Base-by-base conservation (phyloP, 1,140 invertebrate species). In the Brachionus calyciflorus region DNA sequence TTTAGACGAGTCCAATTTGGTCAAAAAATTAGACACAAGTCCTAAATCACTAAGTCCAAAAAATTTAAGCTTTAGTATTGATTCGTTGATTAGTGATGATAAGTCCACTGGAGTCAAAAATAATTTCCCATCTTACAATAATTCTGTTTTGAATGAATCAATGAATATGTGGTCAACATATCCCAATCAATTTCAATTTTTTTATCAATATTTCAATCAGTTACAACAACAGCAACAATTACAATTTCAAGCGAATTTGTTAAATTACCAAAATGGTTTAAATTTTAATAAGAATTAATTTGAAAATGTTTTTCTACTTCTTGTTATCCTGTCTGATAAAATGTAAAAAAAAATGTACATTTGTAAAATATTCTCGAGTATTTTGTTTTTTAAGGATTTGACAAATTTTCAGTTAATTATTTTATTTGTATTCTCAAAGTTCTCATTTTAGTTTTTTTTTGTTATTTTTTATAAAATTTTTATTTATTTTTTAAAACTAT, bases 161-260 rank as follows among this genome's bases (percentile, higher is more conserved):
- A 46, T 46, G 33, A 46, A 14, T 46, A 12, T 41, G 1, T 65
- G 60, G 60, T 19, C 37, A 44, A n/a, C 19, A 9, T 60, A 60
- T 21, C 55, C 55, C 19, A 65, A 44, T 44, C 60, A 65, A 65
- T 44, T 65, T 46, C 60, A 65, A 44, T 65, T 65, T 65, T 65
- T 44, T 24, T 44, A 41, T 24, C 33, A 65, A 24, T 65, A 65
- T 65, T 65, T 65, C 24, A 44, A 65, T 65, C 60, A 65, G 3
- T 5, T 65, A 2, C 60, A 65, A 17, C 37, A 65, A n/a, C 60
- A 65, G 12, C 60, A 65, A 65, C 9, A 3, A 9, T 26, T 44
- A 41, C 60, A 65, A 44, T 44, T 44, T 44, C 60, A 65, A 41
- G 9, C 60, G 3, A 65, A 65, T 41, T 46, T 65, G 1, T 65